These are phyloP conservation scores for Ecdyonurus torrentis DNA, from an alignment of 2,888 invertebrate genomes.

Conservation along the genomic window DNA sequence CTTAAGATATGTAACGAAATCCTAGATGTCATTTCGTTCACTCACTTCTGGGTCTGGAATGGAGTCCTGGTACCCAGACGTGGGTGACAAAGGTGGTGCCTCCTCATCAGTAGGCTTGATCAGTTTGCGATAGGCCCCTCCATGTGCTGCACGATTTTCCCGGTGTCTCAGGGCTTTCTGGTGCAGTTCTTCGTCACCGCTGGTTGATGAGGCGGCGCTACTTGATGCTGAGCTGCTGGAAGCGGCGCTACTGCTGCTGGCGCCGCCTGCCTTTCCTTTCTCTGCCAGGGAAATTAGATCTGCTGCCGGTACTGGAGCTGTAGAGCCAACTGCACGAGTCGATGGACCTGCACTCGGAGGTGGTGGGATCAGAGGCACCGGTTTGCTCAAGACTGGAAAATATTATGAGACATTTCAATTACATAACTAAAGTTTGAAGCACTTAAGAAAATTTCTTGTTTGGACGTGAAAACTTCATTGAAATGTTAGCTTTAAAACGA, in stretches of 20 bases:
- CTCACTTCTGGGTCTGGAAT: background rate
- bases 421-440: too few species aligned
- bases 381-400: background rate
- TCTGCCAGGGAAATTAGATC: conserved; percentile 34
- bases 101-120: background rate
- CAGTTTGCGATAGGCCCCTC: background rate
- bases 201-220: conserved; percentile 27
- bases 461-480: too few species aligned
- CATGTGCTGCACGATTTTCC: background rate
- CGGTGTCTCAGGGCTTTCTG: conserved; percentile 1
- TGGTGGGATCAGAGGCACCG: background rate
- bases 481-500: too few species aligned
- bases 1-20: too few species aligned
- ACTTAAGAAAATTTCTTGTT: too few species aligned
- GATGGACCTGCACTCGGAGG: background rate
- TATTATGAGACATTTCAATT: too few species aligned
- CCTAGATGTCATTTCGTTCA: too few species aligned
- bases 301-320: conserved; percentile 11
- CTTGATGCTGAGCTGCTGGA: conserved; percentile 36
- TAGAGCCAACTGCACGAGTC: background rate
- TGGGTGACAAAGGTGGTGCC: background rate
- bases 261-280: conserved; percentile 29
- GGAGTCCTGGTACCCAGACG: background rate
- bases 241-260: conserved; percentile 22
- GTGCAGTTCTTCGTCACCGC: conserved; percentile 15